phyloP scores from a whole-genome alignment of 1,140 invertebrate genomes.

The Heliconius melpomene region DNA sequence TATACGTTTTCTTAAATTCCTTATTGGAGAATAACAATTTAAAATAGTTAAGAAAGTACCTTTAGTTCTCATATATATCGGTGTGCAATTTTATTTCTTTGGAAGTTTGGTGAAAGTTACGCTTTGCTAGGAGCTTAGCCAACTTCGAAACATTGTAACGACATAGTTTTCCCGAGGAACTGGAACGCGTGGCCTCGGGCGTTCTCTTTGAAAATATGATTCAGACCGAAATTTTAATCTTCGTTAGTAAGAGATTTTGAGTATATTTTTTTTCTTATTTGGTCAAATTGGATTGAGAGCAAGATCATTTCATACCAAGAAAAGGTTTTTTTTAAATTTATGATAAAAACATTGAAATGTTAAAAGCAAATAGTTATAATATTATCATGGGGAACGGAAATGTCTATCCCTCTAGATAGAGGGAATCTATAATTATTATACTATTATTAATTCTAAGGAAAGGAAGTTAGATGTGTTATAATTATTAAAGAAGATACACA shows the following conservation, averaged over 20 bases:
- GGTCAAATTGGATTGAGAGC: neutral
- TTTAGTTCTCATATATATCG: neutral
- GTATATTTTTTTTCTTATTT: neutral
- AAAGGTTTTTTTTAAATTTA: neutral
- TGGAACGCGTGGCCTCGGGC: neutral
- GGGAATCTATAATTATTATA: too few relatives aligned
- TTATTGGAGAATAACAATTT: too few relatives aligned
- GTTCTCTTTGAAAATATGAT: constrained; percentile 7
- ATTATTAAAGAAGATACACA: too few relatives aligned
- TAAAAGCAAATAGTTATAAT: too few relatives aligned
- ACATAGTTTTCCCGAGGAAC: constrained; percentile 10
- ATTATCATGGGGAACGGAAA: too few relatives aligned
- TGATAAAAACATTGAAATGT: neutral
- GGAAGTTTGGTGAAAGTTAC: neutral
- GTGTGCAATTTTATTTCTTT: neutral
- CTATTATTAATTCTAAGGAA: too few relatives aligned
- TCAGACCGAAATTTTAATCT: neutral
- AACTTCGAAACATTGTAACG: neutral
- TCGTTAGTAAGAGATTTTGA: neutral
- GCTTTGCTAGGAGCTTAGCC: neutral
- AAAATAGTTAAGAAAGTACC: too few relatives aligned
- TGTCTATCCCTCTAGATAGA: too few relatives aligned
- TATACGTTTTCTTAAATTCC: neutral
- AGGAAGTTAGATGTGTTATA: too few relatives aligned
- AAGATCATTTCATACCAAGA: too few relatives aligned